Conservation (phyloP, 2,113 vertebrate species). For the Pampusana beccarii region DNA sequence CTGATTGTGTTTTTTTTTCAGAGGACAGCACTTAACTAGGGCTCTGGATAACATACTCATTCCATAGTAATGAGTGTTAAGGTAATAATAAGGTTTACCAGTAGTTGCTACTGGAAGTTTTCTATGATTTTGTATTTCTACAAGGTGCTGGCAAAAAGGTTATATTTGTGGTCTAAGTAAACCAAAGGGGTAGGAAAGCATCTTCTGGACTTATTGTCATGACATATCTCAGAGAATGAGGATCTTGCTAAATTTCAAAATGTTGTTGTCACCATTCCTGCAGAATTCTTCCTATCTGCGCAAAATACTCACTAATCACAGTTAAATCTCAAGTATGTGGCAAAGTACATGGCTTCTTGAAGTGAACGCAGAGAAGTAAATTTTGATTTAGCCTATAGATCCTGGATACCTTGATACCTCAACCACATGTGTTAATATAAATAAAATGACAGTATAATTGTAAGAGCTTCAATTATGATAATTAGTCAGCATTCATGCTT, state of each 20-base stretch:
- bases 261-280: background rate
- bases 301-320: background rate
- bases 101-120: background rate
- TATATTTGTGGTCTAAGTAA: background rate
- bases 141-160: background rate
- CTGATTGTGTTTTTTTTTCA: background rate
- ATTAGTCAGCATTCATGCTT: constrained; percentile 20
- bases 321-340: background rate
- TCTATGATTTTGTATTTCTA: background rate
- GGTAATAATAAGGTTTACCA: background rate
- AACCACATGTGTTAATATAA: background rate
- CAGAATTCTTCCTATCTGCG: background rate
- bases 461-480: constrained; percentile 18
- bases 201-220: background rate
- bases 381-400: background rate
- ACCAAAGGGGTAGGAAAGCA: background rate
- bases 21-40: background rate
- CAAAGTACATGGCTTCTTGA: background rate
- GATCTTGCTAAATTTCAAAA: background rate
- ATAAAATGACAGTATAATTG: constrained; percentile 14
- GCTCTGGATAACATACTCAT: background rate
- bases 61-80: background rate
- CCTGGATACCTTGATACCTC: background rate
- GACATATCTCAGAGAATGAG: background rate
- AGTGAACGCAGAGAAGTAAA: background rate